A percentile compares a stretch with the other conserved stretches of the same genome.
Conservation (phyloP, 2,797 vertebrate species). For the Chromobotia macracanthus region DNA sequence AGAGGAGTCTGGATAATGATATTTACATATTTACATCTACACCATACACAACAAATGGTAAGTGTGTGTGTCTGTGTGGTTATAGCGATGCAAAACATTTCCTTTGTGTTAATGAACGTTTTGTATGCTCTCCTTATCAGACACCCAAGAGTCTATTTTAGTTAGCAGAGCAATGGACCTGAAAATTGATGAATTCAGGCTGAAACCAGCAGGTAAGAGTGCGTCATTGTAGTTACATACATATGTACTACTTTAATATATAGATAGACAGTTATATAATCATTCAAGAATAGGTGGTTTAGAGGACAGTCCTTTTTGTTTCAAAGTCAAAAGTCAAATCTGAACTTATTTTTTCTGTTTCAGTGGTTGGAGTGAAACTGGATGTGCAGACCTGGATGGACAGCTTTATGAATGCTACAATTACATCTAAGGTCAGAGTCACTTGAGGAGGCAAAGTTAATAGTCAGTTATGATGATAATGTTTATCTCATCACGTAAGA, state of each 20-base stretch:
- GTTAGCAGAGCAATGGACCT: constrained; percentile 92
- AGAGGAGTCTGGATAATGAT: constrained; percentile 92
- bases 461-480: neutral
- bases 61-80: neutral
- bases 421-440: constrained; percentile 83
- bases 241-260: no score
- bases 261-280: no score
- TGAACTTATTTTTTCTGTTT: constrained; percentile 67
- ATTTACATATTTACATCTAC: constrained; percentile 93
- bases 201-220: constrained; percentile 91
- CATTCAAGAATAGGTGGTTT: no score
- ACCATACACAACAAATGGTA: constrained; percentile 60
- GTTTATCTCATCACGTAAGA: neutral
- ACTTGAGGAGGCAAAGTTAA: neutral
- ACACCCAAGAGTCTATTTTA: constrained; percentile 83
- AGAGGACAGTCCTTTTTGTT: neutral
- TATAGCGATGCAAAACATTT: neutral
- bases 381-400: constrained; percentile 86
- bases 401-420: constrained; percentile 88
- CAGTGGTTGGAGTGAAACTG: constrained; percentile 95
- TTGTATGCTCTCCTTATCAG: constrained; percentile 67
- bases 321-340: constrained; percentile 13
- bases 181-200: constrained; percentile 76
- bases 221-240: neutral
- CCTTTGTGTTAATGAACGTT: constrained; percentile 4